Conservation (phyloP, 2,888 invertebrate genomes). For the Archaeoteleia sp. region DNA sequence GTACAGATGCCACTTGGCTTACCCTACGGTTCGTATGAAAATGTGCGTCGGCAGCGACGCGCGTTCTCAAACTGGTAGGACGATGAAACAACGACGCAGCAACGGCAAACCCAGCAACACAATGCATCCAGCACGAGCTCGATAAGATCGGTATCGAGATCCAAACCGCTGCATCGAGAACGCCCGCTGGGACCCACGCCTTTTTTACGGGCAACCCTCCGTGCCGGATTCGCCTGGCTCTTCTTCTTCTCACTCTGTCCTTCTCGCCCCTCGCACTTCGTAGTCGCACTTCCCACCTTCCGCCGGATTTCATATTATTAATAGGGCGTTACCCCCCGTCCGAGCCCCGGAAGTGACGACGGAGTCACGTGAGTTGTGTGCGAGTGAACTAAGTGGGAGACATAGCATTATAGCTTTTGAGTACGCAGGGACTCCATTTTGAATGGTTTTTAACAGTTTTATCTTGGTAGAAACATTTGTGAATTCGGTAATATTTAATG, state of each 20-base stretch:
- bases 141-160: conserved; percentile 68
- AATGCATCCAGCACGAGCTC: conserved; percentile 66
- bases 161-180: conserved; percentile 65
- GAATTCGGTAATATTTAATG: background rate
- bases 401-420: conserved; percentile 22
- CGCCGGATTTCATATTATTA: conserved; percentile 42
- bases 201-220: conserved; percentile 65
- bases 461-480: too few relatives aligned
- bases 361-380: conserved; percentile 33
- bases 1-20: conserved; percentile 14
- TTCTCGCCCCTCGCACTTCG: conserved; percentile 22
- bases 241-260: conserved; percentile 34
- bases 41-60: conserved; percentile 27
- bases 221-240: conserved; percentile 48
- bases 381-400: conserved; percentile 25
- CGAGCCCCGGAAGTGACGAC: conserved; percentile 39
- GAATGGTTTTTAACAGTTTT: too few relatives aligned
- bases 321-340: conserved; percentile 40
- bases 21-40: conserved; percentile 25
- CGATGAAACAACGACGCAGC: conserved; percentile 37
- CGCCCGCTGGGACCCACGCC: conserved; percentile 69
- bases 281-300: conserved; percentile 41
- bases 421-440: conserved; percentile 28
- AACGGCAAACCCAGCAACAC: conserved; percentile 60
- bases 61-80: conserved; percentile 21